Percentiles rank a stretch among this genome's conserved stretches.
Conservation (phyloP, 2,888 invertebrate species). For the Coleophora flavipennella region DNA sequence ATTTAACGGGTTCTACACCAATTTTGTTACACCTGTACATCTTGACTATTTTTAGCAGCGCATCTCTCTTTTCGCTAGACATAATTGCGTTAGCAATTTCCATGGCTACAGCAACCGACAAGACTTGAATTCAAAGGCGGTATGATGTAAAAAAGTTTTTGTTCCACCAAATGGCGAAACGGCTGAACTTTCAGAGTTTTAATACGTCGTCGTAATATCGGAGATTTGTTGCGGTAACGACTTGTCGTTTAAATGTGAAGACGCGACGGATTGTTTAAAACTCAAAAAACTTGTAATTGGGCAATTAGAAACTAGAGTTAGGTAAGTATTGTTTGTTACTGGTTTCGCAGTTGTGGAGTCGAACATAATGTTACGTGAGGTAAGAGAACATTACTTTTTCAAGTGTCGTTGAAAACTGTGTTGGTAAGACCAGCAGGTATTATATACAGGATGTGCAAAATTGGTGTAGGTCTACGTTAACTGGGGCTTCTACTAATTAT, state of each 20-base stretch:
- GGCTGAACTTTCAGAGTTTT: constrained; percentile 66
- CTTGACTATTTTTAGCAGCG: no score
- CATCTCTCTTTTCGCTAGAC: constrained; percentile 5
- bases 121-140: constrained; percentile 62
- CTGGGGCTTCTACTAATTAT: no score
- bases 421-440: no score
- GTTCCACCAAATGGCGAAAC: constrained; percentile 56
- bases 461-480: no score
- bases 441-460: no score
- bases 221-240: constrained; percentile 68
- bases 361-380: background rate
- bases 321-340: constrained; percentile 19
- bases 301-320: constrained; percentile 33
- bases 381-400: no score
- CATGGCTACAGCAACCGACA: constrained; percentile 28
- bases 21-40: no score
- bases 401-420: no score
- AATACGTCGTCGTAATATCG: constrained; percentile 66
- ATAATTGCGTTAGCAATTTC: constrained; percentile 22
- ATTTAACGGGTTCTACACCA: no score
- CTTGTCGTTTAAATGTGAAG: constrained; percentile 48
- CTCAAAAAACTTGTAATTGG: constrained; percentile 31
- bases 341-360: background rate
- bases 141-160: constrained; percentile 66
- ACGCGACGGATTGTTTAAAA: constrained; percentile 47